Evolutionary conservation across 2,888 invertebrate genomes (phyloP), one percentile per base, ranked within the genome.

Genomic region (Platypus cylindrus): DNA sequence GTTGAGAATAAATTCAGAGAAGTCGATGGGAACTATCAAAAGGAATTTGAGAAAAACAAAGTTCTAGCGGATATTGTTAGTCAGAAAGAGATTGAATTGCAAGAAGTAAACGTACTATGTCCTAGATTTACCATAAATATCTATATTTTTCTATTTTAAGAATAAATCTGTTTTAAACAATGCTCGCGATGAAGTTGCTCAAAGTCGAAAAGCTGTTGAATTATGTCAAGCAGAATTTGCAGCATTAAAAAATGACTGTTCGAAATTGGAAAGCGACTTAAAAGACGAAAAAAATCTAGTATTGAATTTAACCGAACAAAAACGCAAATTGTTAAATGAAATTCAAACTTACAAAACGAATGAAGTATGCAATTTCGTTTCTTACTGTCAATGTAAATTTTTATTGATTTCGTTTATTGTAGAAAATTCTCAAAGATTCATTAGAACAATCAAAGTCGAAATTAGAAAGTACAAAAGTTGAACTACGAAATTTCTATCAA

Each of bases 401-500:
- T 17, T 16, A 14, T 28, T 2, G n/a, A 17, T 15, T 26, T 3
- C 11, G 14, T 28, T 28, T 28, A 15, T 49, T 52, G 29, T 43
- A 71, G 70, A 64, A 59, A 55, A 45, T 53, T 27, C 53, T 66
- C 7, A 61, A 60, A 45, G 64, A 54, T n/a, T 57, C 60, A 37
- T 32, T 62, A n/a, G 46, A 46, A 17, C 52, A 52, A 37, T 54
- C 65, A 2, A 65, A 64, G 26, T 67, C 68, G 22, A 68, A 72
- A 28, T 53, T 73, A 28, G 78, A 79, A 37, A 60, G 69, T 1
- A 76, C 75, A 44, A 77, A 78, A 52, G 59, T 65, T 8, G 78
- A 83, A 40, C 59, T 85, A 11, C 75, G 79, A 47, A 66, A 70
- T 22, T 77, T 80, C 53, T 86, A 85, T 52, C 86, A 86, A 59